A percentile compares a stretch with the other conserved stretches of the same genome.
Conservation (phyloP, 2,888 invertebrate species). For the Branchellion lobata region DNA sequence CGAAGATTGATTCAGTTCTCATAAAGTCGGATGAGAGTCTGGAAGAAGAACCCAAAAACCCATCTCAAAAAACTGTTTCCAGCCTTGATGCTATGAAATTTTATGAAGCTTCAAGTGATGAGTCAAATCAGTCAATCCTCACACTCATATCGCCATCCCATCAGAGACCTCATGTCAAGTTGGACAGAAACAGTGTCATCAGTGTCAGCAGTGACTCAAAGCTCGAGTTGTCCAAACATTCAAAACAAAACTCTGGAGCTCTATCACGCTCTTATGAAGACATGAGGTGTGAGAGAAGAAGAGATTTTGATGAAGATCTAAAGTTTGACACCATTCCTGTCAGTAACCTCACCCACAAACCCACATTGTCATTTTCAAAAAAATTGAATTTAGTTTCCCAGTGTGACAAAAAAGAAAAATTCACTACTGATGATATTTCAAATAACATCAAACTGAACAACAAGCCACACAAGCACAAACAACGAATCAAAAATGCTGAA, state of each 20-base stretch:
- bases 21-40: slow-evolving; percentile 40
- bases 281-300: neutral
- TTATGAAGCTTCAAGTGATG: neutral
- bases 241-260: neutral
- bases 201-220: slow-evolving; percentile 34
- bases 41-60: neutral
- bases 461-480: neutral
- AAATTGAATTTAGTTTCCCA: neutral
- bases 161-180: neutral
- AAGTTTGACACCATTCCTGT: neutral
- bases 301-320: neutral
- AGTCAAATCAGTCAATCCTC: slow-evolving; percentile 31
- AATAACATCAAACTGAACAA: neutral
- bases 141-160: slow-evolving; percentile 36
- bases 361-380: neutral
- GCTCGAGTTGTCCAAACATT: neutral
- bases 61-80: neutral
- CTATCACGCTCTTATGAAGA: neutral
- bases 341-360: neutral
- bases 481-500: no score
- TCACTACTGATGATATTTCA: no score
- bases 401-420: neutral
- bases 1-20: slow-evolving; percentile 38
- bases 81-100: slow-evolving; percentile 2
- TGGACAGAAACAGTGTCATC: neutral